A percentile compares a stretch with the other conserved stretches of the same genome.
phyloP scores from a whole-genome alignment of 2,888 invertebrate genomes.

The Drosophila pseudotalamancana region DNA sequence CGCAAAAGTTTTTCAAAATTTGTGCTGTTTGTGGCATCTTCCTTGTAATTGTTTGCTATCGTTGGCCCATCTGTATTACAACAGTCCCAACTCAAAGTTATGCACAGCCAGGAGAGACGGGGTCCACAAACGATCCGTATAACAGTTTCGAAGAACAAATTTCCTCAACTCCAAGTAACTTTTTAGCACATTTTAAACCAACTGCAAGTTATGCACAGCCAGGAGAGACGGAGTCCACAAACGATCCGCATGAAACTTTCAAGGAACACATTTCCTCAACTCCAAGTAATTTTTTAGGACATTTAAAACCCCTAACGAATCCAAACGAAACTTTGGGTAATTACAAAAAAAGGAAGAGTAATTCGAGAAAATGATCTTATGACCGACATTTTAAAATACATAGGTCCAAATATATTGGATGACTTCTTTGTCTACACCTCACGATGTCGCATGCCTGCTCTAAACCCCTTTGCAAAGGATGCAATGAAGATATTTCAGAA shows the following conservation, averaged over 20 bases:
- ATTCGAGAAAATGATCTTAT: background rate
- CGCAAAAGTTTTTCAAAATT: conserved; percentile 21
- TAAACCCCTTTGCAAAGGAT: conserved; percentile 86
- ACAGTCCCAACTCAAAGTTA: background rate
- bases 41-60: conserved; percentile 31
- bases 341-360: too few species aligned
- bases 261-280: background rate
- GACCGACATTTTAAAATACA: background rate
- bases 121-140: background rate
- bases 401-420: conserved; percentile 15
- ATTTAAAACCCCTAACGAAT: background rate
- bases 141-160: background rate
- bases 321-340: conserved; percentile 19
- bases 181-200: too few species aligned
- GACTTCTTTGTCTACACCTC: conserved; percentile 85
- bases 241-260: background rate
- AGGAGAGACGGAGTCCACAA: background rate
- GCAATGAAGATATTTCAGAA: conserved; percentile 85
- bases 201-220: background rate
- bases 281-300: too few species aligned
- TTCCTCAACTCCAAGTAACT: too few species aligned
- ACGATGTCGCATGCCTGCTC: conserved; percentile 87
- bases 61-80: background rate
- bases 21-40: conserved; percentile 17
- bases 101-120: background rate